Evolutionary conservation across 2,888 invertebrate species (phyloP), one percentile per base, ranked within the genome.

Genomic region (Heliconius ismenius): DNA sequence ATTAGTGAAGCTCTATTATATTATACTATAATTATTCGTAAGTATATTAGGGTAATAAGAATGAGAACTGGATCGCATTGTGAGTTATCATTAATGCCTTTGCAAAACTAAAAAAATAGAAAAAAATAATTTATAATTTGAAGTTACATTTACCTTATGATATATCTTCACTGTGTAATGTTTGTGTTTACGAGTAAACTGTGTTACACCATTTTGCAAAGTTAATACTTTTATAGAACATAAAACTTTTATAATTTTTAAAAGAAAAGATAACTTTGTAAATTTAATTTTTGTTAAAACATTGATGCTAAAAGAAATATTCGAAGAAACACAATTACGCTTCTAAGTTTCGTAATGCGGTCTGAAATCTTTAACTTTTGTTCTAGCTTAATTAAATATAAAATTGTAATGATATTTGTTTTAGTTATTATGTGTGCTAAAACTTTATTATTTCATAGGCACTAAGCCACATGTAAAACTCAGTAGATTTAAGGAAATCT

Each of bases 251-350:
- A 11, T 69, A 54, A 54, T 54, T 54, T 54, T 69, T 69, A 69
- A 69, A 36, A 62, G 54, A 63, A 76, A 54, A 72, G 26, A 64
- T 32, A 58, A 64, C 64, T 64, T 70, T 24, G 54, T 24, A 64
- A 70, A 72, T 64, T 36, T 36, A 64, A 64, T 64, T 70, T 70
- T 26, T 32, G 36, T 63, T 63, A 4, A 36, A 63, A 32, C 64
- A 70, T 54, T 58, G 70, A 36, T 36, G 26, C 63, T n/a, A 63
- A 49, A 69, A n/a, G n/a, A 70, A 70, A 70, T 64, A 64, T 72
- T 54, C 75, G 58, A 60, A 39, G 58, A 36, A 68, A 62, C 68
- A 43, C 11, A 36, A 18, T 13, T 58, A 70, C n/a, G 28, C 28
- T 58, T 32, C 26, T 49, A n/a, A 58, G 32, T 67, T 67, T 36